phyloP scores from a whole-genome alignment of 1,140 invertebrate genomes.

The Arion vulgaris region DNA sequence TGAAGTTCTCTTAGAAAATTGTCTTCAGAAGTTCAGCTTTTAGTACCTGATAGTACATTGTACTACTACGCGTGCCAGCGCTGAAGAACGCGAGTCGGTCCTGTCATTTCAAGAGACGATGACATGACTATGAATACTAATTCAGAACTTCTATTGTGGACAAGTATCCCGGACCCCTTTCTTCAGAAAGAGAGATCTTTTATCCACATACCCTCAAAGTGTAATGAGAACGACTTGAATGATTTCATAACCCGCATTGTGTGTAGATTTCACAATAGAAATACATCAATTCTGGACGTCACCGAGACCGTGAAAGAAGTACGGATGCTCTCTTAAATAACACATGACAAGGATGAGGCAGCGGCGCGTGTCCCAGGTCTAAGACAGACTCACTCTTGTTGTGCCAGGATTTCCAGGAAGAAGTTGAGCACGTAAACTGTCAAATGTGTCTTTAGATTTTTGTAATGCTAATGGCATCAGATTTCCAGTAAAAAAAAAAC shows the following conservation, averaged over 20 bases:
- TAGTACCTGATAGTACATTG: neutral
- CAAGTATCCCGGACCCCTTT: neutral
- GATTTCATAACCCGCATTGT: neutral
- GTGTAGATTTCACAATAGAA: too few species aligned
- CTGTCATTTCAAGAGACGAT: neutral
- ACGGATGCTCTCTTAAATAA: too few species aligned
- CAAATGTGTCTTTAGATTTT: too few species aligned
- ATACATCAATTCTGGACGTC: neutral
- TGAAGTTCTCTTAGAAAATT: neutral
- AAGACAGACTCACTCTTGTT: neutral
- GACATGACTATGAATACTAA: constrained; percentile 29
- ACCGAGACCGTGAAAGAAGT: too few species aligned
- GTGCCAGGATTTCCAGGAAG: too few species aligned
- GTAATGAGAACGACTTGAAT: neutral
- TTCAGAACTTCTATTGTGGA: neutral
- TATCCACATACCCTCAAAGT: neutral
- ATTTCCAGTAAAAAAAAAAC: too few species aligned
- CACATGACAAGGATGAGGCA: neutral
- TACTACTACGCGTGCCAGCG: neutral
- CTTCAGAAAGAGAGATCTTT: neutral
- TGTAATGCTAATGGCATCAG: too few species aligned
- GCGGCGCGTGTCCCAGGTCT: neutral
- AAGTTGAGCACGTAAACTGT: too few species aligned
- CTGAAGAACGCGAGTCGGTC: neutral
- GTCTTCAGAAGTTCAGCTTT: neutral